Evolutionary conservation across 2,113 vertebrate species (phyloP).

Genomic region (Passer domesticus): DNA sequence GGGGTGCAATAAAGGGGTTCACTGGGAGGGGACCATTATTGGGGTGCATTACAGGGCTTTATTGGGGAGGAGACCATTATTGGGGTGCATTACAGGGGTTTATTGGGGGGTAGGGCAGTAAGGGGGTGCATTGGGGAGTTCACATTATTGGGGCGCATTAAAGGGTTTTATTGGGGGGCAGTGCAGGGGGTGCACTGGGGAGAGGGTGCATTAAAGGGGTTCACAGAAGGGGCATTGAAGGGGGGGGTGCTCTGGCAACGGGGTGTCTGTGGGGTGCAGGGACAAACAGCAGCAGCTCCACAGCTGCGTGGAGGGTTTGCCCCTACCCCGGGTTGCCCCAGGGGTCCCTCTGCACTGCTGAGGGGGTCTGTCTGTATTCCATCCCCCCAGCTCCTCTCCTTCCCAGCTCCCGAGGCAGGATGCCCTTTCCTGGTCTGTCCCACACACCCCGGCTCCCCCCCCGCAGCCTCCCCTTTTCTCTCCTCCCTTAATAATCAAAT

Average conservation of each 20-base stretch:
- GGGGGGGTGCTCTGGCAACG: not conserved
- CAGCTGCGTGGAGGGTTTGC: not conserved
- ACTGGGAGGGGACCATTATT: too few species aligned
- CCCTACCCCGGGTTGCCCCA: not conserved
- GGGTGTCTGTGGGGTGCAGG: not conserved
- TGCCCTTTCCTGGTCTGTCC: conserved; percentile 41
- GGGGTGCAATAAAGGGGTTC: not conserved
- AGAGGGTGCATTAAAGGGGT: too few species aligned
- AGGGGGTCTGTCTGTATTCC: not conserved
- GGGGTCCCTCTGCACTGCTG: not conserved
- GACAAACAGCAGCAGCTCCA: not conserved
- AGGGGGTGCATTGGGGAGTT: not conserved
- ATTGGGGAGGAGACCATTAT: not conserved
- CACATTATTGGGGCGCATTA: not conserved
- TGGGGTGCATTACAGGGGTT: not conserved
- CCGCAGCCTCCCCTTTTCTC: conserved; percentile 3
- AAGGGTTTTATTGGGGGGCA: not conserved
- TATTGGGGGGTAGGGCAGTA: too few species aligned
- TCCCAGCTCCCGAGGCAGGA: not conserved
- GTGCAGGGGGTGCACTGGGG: not conserved
- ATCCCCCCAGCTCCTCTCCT: not conserved
- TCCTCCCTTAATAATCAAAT: conserved; percentile 73
- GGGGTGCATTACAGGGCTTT: not conserved
- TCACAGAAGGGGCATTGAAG: not conserved
- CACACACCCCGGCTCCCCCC: not conserved